These are phyloP conservation scores for Proales similis DNA, from an alignment of 1,140 invertebrate species.

Conservation along the genomic window DNA sequence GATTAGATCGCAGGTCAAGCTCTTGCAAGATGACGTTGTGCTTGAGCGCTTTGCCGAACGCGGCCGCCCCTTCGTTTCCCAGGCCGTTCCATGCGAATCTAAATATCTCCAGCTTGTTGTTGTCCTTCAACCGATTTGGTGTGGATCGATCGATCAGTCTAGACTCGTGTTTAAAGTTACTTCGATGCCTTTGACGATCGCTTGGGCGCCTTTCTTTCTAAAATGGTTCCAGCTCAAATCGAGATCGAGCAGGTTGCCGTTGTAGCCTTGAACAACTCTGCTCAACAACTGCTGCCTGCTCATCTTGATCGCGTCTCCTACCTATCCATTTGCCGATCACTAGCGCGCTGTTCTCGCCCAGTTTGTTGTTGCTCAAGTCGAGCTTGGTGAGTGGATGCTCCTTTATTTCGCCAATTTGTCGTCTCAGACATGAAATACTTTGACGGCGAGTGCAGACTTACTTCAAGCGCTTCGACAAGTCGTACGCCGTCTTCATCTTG, in stretches of 20 bases:
- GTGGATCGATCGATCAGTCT: too few relatives aligned
- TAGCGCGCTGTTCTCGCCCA: conserved; percentile 27
- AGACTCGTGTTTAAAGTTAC: too few relatives aligned
- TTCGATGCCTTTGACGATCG: conserved; percentile 49
- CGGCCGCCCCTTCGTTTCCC: conserved; percentile 40
- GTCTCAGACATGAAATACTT: too few relatives aligned
- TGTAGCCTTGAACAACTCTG: conserved; percentile 39
- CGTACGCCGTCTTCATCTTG: conserved; percentile 22
- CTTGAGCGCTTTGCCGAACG: conserved; percentile 40
- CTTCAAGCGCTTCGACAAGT: conserved; percentile 37
- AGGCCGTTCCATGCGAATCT: conserved; percentile 43
- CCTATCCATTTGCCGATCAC: conserved; percentile 38
- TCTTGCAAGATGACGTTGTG: conserved; percentile 41
- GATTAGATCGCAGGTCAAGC: conserved; percentile 43
- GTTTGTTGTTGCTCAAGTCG: conserved; percentile 39
- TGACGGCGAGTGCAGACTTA: conserved; percentile 1
- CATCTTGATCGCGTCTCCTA: neutral
- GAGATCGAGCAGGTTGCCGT: conserved; percentile 48
- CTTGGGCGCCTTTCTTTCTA: conserved; percentile 45
- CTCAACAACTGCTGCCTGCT: neutral
- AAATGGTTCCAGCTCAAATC: conserved; percentile 53
- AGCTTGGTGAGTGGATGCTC: conserved; percentile 37
- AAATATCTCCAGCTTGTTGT: conserved; percentile 14
- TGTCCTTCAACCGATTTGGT: too few relatives aligned
- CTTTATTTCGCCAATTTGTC: conserved; percentile 5